These are phyloP conservation scores for Musca vetustissima DNA, from an alignment of 1,140 invertebrate species.

Conservation along the genomic window DNA sequence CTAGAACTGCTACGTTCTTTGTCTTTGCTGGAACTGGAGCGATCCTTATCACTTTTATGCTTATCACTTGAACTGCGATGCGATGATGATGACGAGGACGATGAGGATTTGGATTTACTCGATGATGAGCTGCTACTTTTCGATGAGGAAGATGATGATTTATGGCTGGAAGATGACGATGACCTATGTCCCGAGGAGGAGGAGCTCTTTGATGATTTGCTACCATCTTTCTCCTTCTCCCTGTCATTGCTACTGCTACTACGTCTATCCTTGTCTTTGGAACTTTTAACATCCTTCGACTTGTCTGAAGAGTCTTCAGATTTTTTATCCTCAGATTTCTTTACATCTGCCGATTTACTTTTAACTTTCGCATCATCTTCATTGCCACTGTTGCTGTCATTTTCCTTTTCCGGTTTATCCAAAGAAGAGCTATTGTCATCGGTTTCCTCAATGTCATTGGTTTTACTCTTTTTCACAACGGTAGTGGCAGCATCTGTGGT, in stretches of 20 bases:
- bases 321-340: constrained; percentile 27
- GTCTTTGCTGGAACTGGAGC: constrained; percentile 43
- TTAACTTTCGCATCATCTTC: constrained; percentile 33
- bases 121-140: constrained; percentile 42
- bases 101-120: constrained; percentile 47
- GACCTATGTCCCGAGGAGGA: no score
- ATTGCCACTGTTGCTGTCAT: constrained; percentile 30
- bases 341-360: constrained; percentile 33
- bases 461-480: not conserved
- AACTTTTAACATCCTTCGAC: constrained; percentile 49
- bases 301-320: constrained; percentile 50
- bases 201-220: constrained; percentile 33
- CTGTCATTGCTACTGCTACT: constrained; percentile 50
- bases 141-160: constrained; percentile 29
- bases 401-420: constrained; percentile 24
- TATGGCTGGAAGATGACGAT: constrained; percentile 23
- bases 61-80: constrained; percentile 52
- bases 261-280: constrained; percentile 22
- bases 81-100: constrained; percentile 48
- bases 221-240: constrained; percentile 56
- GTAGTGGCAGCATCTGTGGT: constrained; percentile 8
- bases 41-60: constrained; percentile 42
- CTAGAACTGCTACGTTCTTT: constrained; percentile 41
- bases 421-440: constrained; percentile 22
- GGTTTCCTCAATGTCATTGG: constrained; percentile 33